phyloP scores from a whole-genome alignment of 2,888 invertebrate genomes.

The Cepaea hortensis region DNA sequence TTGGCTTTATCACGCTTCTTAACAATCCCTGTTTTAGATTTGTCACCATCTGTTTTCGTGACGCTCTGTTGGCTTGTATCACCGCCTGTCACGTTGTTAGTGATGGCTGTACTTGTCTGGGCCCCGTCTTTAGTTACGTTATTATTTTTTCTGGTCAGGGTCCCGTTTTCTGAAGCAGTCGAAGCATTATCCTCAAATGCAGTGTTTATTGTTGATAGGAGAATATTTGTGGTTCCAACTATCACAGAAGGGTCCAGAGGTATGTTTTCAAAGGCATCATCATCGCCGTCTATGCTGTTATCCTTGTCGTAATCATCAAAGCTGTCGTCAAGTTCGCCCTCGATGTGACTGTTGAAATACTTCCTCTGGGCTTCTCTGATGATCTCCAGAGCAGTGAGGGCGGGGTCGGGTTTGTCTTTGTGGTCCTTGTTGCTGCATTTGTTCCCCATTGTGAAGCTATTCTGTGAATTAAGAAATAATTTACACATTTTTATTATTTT shows the following conservation, averaged over 20 bases:
- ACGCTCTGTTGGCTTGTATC: background rate
- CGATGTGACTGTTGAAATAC: slow-evolving; percentile 45
- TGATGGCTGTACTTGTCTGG: background rate
- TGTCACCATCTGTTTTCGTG: background rate
- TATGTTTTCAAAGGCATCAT: slow-evolving; percentile 1
- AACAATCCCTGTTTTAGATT: background rate
- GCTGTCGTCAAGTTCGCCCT: slow-evolving; percentile 29
- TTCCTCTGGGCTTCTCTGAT: slow-evolving; percentile 40
- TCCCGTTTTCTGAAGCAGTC: background rate
- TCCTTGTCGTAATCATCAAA: slow-evolving; percentile 23
- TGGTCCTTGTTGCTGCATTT: slow-evolving; percentile 4
- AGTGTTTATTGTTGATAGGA: background rate
- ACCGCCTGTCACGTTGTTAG: background rate
- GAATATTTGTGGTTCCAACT: background rate
- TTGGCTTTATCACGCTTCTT: slow-evolving; percentile 31
- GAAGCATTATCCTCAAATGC: background rate
- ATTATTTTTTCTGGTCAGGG: background rate
- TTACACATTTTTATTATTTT: too few relatives aligned
- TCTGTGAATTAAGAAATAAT: background rate
- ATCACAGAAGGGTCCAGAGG: background rate
- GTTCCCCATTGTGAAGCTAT: slow-evolving; percentile 30
- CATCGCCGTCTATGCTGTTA: slow-evolving; percentile 28
- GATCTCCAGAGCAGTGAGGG: slow-evolving; percentile 8
- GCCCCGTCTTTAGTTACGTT: background rate
- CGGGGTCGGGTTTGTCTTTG: background rate